phyloP scores from a whole-genome alignment of 2,888 invertebrate genomes.

The Hydraecia micacea region DNA sequence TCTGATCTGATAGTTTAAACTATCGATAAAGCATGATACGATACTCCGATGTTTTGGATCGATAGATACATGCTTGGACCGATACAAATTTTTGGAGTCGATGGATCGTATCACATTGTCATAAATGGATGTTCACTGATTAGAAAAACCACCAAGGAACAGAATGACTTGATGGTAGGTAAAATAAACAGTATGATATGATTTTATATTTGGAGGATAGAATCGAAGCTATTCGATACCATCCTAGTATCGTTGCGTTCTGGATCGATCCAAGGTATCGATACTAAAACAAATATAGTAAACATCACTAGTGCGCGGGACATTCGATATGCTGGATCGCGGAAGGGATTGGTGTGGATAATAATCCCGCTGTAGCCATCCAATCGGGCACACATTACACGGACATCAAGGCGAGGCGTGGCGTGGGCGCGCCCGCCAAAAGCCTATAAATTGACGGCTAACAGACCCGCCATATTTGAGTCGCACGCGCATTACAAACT shows the following conservation, averaged over 20 bases:
- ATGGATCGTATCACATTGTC: background rate
- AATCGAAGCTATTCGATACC: background rate
- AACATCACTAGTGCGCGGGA: constrained; percentile 35
- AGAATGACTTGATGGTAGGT: background rate
- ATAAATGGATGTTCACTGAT: background rate
- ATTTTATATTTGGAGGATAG: background rate
- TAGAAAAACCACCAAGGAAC: background rate
- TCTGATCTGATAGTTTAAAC: background rate
- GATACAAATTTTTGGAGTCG: background rate
- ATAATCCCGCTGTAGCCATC: constrained; percentile 61
- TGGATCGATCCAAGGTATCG: background rate
- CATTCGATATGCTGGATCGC: constrained; percentile 64
- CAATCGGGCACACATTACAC: constrained; percentile 69
- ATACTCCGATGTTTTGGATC: background rate
- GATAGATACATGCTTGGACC: background rate
- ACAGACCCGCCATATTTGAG: constrained; percentile 58
- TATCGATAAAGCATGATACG: background rate
- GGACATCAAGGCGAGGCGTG: constrained; percentile 60
- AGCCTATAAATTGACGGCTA: constrained; percentile 71
- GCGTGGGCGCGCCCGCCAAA: constrained; percentile 69
- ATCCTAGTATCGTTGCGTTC: background rate
- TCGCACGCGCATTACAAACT: constrained; percentile 30
- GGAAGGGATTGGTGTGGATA: constrained; percentile 59
- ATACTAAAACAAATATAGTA: background rate
- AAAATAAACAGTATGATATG: background rate